phyloP scores from a whole-genome alignment of 2,888 invertebrate species.

The Drosophila paracracens region DNA sequence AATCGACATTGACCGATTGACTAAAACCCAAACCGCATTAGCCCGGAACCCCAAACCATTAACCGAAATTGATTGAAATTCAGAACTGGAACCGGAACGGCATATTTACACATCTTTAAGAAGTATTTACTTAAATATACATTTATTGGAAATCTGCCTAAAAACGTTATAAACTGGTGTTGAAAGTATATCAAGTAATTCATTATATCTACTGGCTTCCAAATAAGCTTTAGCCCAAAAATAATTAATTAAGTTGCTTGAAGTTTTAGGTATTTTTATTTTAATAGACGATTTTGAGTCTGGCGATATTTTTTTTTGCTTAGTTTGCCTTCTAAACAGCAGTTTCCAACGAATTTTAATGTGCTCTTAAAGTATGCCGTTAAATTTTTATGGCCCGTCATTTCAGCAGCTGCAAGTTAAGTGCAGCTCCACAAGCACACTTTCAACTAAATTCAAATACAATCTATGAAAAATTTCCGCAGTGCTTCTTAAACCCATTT shows the following conservation, averaged over 20 bases:
- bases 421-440: neutral
- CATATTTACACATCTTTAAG: neutral
- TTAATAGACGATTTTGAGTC: neutral
- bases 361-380: rapidly evolving
- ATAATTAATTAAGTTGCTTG: neutral
- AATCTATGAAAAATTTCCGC: too few relatives aligned
- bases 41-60: neutral
- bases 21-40: neutral
- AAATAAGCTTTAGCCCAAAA: rapidly evolving
- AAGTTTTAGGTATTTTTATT: neutral
- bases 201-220: too few relatives aligned
- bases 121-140: neutral
- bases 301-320: too few relatives aligned
- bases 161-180: too few relatives aligned
- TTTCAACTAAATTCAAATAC: neutral
- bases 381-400: neutral
- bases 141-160: too few relatives aligned
- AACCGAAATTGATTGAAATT: neutral
- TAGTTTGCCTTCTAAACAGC: neutral
- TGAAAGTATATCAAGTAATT: neutral
- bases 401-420: neutral
- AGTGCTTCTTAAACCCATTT: neutral
- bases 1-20: neutral
- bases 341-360: neutral
- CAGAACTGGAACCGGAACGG: neutral